Conservation (phyloP, 2,888 invertebrate genomes). For the Cetonia aurata region DNA sequence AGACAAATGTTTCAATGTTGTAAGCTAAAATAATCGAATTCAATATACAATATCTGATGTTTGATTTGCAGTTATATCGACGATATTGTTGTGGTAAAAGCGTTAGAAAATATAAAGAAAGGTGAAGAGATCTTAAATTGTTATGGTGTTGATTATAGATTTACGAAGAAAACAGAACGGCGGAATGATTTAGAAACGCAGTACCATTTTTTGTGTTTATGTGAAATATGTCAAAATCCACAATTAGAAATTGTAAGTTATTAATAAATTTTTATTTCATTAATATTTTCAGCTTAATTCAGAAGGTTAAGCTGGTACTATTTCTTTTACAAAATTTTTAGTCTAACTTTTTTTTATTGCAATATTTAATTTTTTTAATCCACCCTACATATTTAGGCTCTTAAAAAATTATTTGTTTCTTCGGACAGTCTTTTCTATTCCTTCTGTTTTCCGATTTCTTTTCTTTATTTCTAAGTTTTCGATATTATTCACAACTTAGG, state of each 20-base stretch:
- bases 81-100: conserved; percentile 77
- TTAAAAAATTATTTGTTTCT: too few relatives aligned
- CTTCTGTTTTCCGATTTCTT: too few relatives aligned
- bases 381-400: too few relatives aligned
- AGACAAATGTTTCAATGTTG: conserved; percentile 83
- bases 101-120: conserved; percentile 72
- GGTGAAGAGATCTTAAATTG: conserved; percentile 87
- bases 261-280: background rate
- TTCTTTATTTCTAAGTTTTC: too few relatives aligned
- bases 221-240: conserved; percentile 74
- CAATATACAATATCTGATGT: conserved; percentile 19
- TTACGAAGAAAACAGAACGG: conserved; percentile 73
- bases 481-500: too few relatives aligned
- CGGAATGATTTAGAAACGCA: conserved; percentile 74
- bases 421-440: too few relatives aligned
- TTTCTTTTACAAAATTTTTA: too few relatives aligned
- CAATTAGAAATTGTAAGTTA: conserved; percentile 59
- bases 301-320: too few relatives aligned
- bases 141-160: conserved; percentile 83
- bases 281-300: too few relatives aligned
- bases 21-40: conserved; percentile 59
- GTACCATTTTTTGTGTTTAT: conserved; percentile 85
- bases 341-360: too few relatives aligned
- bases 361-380: too few relatives aligned
- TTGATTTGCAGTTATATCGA: conserved; percentile 75